Evolutionary conservation across 2,888 invertebrate species (phyloP), one percentile per base, ranked within the genome.

Genomic region (Chloromyia formosa): DNA sequence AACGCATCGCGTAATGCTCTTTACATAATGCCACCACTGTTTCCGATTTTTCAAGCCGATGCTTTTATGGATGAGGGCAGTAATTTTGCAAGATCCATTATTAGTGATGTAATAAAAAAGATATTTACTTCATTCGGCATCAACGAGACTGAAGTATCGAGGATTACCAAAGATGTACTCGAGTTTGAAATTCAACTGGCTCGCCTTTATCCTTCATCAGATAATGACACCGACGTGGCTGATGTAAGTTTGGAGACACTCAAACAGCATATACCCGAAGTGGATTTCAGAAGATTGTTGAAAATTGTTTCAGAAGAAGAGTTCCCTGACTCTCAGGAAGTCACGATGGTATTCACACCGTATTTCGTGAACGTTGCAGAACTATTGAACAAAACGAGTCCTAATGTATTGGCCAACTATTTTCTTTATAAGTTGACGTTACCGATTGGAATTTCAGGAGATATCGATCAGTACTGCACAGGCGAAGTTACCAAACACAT

Each of bases 121-220:
- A 35, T n/a, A 10, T 12, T 49, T 3, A n/a, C 2, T 2, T 49
- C 49, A 49, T 1, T 49, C 16, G 53, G 53, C n/a, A 12, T 61
- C 1, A 73, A 23, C 5, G 5, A 12, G 14, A n/a, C 14, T 14
- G n/a, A 22, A 0, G 7, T 1, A 7, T 20, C 0, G 0, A 1
- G 18, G 16, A 18, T 64, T 1, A 18, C 53, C 7, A n/a, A 9
- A 3, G 14, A 20, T 7, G 23, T 74, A 2, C 20, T 61, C 3
- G 42, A 61, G 1, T 73, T 73, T 42, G 64, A 62, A 23, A 74
- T 23, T 9, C 14, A 62, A 64, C 35, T 74, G 40, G 54, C 64
- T 1, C 7, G 14, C 4, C 45, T 73, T n/a, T 49, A n/a, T 22
- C 66, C 14, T 14, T 42, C 2, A 2, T 4, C 45, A 18, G 22